Percentiles rank a stretch among this genome's conserved stretches.
Conservation (phyloP, 1,140 invertebrate genomes). For the Drosophila micromelanica region DNA sequence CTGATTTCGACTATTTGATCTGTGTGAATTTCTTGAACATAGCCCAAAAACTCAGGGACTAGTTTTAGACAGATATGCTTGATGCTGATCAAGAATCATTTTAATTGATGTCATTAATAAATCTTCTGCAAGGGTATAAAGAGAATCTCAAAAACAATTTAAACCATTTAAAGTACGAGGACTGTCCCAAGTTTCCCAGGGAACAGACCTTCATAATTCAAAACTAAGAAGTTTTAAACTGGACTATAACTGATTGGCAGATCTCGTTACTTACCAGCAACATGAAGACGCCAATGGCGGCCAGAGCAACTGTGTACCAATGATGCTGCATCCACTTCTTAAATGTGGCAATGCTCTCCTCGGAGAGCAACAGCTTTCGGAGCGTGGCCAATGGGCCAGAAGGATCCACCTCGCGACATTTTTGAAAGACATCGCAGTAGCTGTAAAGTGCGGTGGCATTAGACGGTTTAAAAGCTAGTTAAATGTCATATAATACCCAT, state of each 20-base stretch:
- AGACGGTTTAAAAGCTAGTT: background rate
- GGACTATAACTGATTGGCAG: background rate
- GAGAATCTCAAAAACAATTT: background rate
- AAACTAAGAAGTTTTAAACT: background rate
- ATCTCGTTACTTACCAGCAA: slow-evolving; percentile 88
- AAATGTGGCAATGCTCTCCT: slow-evolving; percentile 94
- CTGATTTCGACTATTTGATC: no score
- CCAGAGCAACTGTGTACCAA: slow-evolving; percentile 93
- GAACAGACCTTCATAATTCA: background rate
- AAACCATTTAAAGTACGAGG: background rate
- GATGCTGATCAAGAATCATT: no score
- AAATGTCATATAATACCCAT: slow-evolving; percentile 86
- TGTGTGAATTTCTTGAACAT: no score
- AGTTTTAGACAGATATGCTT: no score
- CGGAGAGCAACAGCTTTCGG: slow-evolving; percentile 93
- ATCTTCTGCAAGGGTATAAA: background rate
- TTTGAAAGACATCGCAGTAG: slow-evolving; percentile 99
- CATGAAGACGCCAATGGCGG: slow-evolving; percentile 89
- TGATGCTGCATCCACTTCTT: slow-evolving; percentile 93
- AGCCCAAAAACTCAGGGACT: no score
- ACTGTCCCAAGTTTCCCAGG: background rate
- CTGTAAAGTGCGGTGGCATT: slow-evolving; percentile 58
- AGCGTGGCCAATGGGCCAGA: slow-evolving; percentile 96
- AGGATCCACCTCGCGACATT: slow-evolving; percentile 97
- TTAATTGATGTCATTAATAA: no score